phyloP scores from a whole-genome alignment of 2,797 vertebrate genomes.

The Crenuchus spilurus region DNA sequence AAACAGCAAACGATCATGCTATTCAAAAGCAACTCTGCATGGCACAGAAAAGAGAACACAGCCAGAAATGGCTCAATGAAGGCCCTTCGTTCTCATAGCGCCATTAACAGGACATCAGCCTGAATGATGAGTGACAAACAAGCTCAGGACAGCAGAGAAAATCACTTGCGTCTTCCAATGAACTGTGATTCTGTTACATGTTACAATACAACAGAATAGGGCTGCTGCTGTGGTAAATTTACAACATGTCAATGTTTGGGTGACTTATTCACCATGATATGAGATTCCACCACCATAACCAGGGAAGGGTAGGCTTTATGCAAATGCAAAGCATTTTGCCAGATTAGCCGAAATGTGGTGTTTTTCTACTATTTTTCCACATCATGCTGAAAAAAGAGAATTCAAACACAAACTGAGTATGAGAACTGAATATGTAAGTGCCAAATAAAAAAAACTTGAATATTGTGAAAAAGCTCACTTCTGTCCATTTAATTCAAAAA shows the following conservation, averaged over 20 bases:
- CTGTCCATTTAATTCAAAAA: too few relatives aligned
- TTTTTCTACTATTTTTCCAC: too few relatives aligned
- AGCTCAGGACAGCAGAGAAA: conserved; percentile 1
- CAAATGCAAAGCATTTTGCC: neutral
- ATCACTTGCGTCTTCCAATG: conserved; percentile 13
- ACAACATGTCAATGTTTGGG: neutral
- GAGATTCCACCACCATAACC: neutral
- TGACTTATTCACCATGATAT: neutral
- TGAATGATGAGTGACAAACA: conserved; percentile 26
- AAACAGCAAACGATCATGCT: conserved; percentile 20
- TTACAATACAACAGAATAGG: neutral
- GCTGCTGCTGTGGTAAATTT: neutral
- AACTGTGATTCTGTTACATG: neutral
- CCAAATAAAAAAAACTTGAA: too few relatives aligned
- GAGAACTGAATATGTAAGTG: too few relatives aligned
- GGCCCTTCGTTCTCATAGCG: conserved; percentile 11
- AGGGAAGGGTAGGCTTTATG: neutral
- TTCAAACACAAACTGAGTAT: too few relatives aligned
- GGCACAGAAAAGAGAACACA: conserved; percentile 34
- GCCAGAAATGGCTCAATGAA: neutral
- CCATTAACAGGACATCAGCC: conserved; percentile 21
- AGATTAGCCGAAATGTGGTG: too few relatives aligned
- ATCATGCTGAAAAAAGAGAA: too few relatives aligned
- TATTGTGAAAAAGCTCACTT: too few relatives aligned
- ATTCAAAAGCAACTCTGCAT: conserved; percentile 15